Evolutionary conservation across 2,888 invertebrate species (phyloP).

Genomic region (Drepanosiphum platanoidis): DNA sequence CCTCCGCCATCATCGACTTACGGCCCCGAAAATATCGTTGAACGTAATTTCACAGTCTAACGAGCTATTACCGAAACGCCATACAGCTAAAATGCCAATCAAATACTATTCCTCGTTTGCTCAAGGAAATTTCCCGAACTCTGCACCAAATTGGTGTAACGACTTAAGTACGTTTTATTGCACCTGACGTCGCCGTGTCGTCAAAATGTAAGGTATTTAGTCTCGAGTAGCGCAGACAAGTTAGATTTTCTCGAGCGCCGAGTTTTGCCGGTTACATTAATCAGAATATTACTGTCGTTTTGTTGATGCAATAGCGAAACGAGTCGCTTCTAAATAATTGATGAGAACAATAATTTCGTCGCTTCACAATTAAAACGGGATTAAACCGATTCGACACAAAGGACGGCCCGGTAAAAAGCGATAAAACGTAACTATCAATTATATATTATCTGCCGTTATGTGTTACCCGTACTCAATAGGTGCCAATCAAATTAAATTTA

Average conservation of each 20-base stretch:
- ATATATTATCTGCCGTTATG: no score
- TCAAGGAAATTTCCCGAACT: constrained; percentile 28
- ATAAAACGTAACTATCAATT: no score
- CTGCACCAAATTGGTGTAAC: constrained; percentile 12
- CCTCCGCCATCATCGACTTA: not conserved
- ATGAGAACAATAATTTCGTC: not conserved
- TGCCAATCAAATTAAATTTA: no score
- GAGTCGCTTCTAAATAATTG: not conserved
- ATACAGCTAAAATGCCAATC: constrained; percentile 35
- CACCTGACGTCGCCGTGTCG: constrained; percentile 25
- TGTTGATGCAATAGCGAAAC: not conserved
- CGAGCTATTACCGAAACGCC: constrained; percentile 48
- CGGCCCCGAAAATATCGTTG: constrained; percentile 29
- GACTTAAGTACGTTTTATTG: constrained; percentile 14
- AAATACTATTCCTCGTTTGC: constrained; percentile 37
- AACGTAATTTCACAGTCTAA: constrained; percentile 62
- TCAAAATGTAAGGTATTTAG: constrained; percentile 2
- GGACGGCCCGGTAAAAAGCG: not conserved
- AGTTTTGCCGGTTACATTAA: not conserved
- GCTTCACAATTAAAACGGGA: not conserved
- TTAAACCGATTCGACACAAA: no score
- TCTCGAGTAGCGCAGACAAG: not conserved
- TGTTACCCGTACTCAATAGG: no score
- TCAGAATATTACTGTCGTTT: not conserved
- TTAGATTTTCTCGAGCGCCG: not conserved